Percentiles rank a stretch among this genome's conserved stretches.
Evolutionary conservation across 30 jellyfish, hydroid and myxozoan genomes (phyloP).

Genomic region (Cassiopea xamachana): DNA sequence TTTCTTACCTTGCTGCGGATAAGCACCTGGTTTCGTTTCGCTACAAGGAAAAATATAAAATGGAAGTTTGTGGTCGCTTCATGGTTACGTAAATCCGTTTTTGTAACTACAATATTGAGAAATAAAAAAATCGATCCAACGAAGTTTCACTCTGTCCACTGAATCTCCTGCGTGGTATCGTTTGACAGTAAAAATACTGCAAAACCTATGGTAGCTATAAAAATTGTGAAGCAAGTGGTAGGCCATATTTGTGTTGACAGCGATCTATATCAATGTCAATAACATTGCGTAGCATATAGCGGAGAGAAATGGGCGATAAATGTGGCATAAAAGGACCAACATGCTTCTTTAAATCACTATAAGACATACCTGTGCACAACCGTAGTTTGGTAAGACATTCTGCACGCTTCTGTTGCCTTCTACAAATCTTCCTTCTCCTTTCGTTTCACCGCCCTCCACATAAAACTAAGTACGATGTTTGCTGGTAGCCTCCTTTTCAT

Average conservation of each 20-base stretch:
- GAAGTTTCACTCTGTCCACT: not conserved
- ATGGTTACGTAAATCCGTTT: not conserved
- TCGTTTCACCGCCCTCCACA: not conserved
- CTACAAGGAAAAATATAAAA: not conserved
- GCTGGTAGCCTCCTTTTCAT: not conserved
- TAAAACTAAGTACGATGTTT: not conserved
- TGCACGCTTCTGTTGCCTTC: not conserved
- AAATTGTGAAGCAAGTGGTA: not conserved
- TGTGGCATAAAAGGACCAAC: too few species aligned
- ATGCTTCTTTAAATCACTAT: too few species aligned
- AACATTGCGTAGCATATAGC: too few species aligned
- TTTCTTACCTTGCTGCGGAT: conserved; percentile 52
- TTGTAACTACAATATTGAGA: not conserved
- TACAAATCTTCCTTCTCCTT: not conserved
- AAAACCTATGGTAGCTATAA: not conserved
- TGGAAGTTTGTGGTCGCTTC: not conserved
- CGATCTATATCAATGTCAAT: too few species aligned
- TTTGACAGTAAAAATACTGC: not conserved
- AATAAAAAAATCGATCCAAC: not conserved
- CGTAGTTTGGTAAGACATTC: conserved; percentile 30
- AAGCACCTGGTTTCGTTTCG: conserved; percentile 54
- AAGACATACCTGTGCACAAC: conserved; percentile 34
- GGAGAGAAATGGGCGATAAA: too few species aligned
- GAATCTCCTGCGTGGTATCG: not conserved
- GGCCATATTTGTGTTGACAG: too few species aligned